Conservation (phyloP, 2,888 invertebrate species). For the Myopa testacea region DNA sequence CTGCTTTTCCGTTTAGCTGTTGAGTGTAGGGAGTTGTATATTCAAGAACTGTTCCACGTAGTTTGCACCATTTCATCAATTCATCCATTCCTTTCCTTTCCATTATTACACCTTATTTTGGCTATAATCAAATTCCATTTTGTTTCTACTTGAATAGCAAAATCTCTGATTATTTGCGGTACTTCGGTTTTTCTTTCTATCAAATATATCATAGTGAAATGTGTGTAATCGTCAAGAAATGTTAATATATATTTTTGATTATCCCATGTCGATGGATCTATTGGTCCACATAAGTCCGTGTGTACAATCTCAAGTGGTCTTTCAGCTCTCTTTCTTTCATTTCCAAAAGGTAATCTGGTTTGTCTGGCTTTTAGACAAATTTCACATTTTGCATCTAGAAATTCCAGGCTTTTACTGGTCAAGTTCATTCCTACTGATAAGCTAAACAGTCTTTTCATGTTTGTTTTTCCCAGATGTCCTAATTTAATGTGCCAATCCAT, state of each 20-base stretch:
- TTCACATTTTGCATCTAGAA: background rate
- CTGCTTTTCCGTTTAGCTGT: background rate
- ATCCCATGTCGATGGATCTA: constrained; percentile 13
- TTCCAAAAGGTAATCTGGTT: background rate
- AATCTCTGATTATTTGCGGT: constrained; percentile 13
- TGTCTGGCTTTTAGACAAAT: constrained; percentile 19
- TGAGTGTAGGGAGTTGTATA: background rate
- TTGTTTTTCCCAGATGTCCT: background rate
- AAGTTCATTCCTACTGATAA: background rate
- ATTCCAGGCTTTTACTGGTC: background rate
- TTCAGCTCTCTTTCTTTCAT: background rate
- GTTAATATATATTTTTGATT: constrained; percentile 5
- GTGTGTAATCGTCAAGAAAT: constrained; percentile 26
- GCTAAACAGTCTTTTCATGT: background rate
- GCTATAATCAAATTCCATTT: constrained; percentile 18
- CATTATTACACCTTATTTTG: constrained; percentile 34
- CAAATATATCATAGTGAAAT: constrained; percentile 17
- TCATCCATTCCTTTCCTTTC: constrained; percentile 3
- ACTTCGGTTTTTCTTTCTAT: constrained; percentile 23
- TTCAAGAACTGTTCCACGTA: background rate
- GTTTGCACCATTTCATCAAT: background rate
- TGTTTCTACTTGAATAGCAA: constrained; percentile 10
- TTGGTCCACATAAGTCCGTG: constrained; percentile 31
- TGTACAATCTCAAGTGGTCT: constrained; percentile 20
- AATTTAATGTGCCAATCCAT: background rate